Evolutionary conservation across 2,888 invertebrate species (phyloP).

Genomic region (Odontothrips loti): DNA sequence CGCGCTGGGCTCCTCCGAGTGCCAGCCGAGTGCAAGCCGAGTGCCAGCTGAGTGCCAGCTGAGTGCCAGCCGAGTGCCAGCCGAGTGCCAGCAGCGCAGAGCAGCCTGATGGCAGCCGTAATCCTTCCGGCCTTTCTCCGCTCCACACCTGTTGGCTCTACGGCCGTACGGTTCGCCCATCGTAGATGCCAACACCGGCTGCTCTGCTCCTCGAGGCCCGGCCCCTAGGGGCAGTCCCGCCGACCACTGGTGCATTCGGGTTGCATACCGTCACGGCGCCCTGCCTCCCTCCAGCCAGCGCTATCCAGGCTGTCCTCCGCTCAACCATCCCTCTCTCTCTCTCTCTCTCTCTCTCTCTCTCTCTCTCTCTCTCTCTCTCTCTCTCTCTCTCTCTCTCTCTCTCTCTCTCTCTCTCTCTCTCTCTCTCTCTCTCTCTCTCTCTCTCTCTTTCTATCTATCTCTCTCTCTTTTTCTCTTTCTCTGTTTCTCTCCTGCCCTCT

Average conservation of each 20-base stretch:
- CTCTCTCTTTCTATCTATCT: background rate
- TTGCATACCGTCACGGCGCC: background rate
- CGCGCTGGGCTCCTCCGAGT: too few relatives aligned
- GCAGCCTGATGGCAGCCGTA: too few relatives aligned
- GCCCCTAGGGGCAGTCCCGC: background rate
- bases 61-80: too few relatives aligned
- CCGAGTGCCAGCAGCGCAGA: too few relatives aligned
- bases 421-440: background rate
- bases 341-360: background rate
- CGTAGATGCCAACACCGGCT: too few relatives aligned
- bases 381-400: background rate
- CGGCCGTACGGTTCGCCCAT: too few relatives aligned
- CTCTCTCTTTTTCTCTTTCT: background rate
- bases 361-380: background rate
- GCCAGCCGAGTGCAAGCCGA: too few relatives aligned
- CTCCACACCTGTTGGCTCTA: too few relatives aligned
- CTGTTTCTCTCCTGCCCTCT: background rate
- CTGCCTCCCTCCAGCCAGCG: background rate
- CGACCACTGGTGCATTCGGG: background rate
- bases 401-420: background rate
- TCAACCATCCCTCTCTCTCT: background rate
- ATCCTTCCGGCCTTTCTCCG: too few relatives aligned
- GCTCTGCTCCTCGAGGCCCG: too few relatives aligned
- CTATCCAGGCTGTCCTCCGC: too few relatives aligned
- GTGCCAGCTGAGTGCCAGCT: too few relatives aligned